Evolutionary conservation across 2,888 invertebrate genomes (phyloP), one percentile per base, ranked within the genome.

Genomic region (Leptothorax acervorum): DNA sequence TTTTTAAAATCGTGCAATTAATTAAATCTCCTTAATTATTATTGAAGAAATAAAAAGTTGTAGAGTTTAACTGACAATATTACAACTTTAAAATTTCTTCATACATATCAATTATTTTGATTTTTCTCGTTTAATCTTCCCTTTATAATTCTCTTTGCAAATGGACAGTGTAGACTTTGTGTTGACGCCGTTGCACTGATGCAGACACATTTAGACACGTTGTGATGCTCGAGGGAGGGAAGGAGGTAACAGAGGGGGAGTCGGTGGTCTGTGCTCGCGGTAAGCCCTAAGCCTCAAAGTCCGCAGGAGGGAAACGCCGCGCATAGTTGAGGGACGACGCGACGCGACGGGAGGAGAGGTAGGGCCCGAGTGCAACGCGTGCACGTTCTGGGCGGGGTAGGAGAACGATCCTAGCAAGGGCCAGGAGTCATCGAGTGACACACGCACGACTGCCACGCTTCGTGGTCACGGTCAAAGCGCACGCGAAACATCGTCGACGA

Each of bases 361-460:
- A n/a, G 31, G 23, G 35, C 18, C 60, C 51, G 74, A 75, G 82
- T 60, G 68, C 60, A 85, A 91, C 93, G 94, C 93, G 94, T 93
- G 94, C 93, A 93, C 89, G 91, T 93, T 93, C 92, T 94, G 94
- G 94, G 94, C 94, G 94, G 93, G 91, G 90, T 91, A 91, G 89
- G 87, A 92, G 90, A 92, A 85, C 89, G 91, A 92, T 92, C 90
- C 91, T 88, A 18, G 79, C 79, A 84, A 89, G 89, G 91, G 92
- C 92, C 91, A 92, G 92, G 91, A 94, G 93, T 93, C 93, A 93
- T 90, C 90, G 91, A 93, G 94, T 94, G 94, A 94, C 94, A 94
- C 94, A 94, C 94, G 94, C 94, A 94, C 93, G 93, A 90, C 93
- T 90, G 94, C 94, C 94, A 94, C 94, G 94, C 94, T 94, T 92